Conservation (phyloP, 2,797 vertebrate genomes). For the Sebastiscus tertius region DNA sequence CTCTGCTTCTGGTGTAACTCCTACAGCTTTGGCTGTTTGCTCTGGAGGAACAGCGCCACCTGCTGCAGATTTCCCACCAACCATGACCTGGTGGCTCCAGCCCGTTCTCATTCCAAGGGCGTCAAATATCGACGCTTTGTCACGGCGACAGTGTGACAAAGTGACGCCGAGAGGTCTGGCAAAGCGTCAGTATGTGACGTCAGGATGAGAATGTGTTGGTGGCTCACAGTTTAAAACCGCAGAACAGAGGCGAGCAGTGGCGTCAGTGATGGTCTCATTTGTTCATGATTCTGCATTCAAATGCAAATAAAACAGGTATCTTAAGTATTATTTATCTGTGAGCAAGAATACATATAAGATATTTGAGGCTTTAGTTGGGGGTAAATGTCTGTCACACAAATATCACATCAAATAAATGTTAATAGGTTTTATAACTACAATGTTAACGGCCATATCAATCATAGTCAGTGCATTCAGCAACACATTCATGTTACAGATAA, state of each 20-base stretch:
- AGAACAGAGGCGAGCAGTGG: not conserved
- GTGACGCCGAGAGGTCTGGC: too few species aligned
- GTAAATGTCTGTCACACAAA: slow-evolving; percentile 5
- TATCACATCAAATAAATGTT: not conserved
- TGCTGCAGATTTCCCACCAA: not conserved
- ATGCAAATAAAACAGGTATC: not conserved
- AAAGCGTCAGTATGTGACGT: too few species aligned
- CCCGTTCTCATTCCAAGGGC: too few species aligned
- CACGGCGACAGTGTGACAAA: too few species aligned
- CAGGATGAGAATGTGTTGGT: too few species aligned
- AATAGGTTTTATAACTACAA: not conserved
- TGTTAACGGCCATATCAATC: slow-evolving; percentile 3
- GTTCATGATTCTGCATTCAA: not conserved
- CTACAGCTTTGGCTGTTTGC: not conserved
- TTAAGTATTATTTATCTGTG: not conserved
- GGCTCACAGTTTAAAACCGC: not conserved
- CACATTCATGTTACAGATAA: slow-evolving; percentile 21
- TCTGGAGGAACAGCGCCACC: slow-evolving; percentile 22
- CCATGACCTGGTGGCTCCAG: not conserved
- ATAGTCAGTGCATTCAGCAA: slow-evolving; percentile 24
- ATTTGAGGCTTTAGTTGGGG: not conserved
- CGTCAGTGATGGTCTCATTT: not conserved
- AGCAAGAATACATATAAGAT: not conserved
- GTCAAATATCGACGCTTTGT: too few species aligned
- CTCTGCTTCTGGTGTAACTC: not conserved